Evolutionary conservation across 2,797 vertebrate genomes (phyloP).

Genomic region (Pseudochirops cupreus): DNA sequence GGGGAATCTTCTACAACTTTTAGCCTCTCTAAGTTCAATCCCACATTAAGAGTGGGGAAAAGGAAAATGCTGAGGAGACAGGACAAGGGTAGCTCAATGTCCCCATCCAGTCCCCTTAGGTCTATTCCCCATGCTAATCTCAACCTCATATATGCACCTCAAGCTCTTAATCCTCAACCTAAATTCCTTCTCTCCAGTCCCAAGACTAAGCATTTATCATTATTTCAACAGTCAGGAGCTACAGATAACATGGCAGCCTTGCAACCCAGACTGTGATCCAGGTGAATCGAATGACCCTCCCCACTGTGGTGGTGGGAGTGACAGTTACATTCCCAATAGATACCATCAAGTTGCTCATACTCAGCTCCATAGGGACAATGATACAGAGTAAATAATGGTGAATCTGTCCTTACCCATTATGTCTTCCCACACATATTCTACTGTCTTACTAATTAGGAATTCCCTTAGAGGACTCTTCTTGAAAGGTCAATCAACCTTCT

Average conservation of each 20-base stretch:
- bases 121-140: neutral
- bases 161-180: neutral
- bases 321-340: neutral
- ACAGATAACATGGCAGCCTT: neutral
- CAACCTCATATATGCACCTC: neutral
- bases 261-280: neutral
- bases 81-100: neutral
- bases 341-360: neutral
- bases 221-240: neutral
- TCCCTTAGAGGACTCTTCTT: neutral
- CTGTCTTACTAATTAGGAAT: neutral
- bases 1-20: neutral
- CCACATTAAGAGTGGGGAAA: neutral
- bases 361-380: neutral
- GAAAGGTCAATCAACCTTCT: neutral
- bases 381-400: neutral
- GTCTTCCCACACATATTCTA: neutral
- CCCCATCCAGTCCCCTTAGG: neutral
- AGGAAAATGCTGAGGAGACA: neutral
- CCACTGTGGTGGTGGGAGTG: neutral
- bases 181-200: neutral
- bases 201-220: neutral
- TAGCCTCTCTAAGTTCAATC: neutral
- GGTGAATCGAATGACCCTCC: neutral
- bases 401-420: neutral